phyloP scores from a whole-genome alignment of 2,113 vertebrate genomes.

The Loxodonta africana region DNA sequence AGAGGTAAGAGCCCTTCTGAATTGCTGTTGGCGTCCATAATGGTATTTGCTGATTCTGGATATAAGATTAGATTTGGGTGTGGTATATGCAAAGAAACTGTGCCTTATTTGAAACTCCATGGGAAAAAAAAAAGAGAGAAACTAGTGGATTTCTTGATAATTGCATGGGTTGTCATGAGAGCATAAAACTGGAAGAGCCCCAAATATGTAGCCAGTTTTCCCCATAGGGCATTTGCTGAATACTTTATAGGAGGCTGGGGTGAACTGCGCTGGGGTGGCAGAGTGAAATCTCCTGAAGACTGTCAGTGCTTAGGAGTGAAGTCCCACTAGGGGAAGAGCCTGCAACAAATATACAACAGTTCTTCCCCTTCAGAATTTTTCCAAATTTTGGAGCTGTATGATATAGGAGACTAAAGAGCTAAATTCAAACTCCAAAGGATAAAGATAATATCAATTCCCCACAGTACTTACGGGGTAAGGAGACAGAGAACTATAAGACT shows the following conservation, averaged over 20 bases:
- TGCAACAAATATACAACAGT: background rate
- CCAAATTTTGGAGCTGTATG: background rate
- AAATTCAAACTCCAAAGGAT: background rate
- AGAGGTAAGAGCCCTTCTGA: background rate
- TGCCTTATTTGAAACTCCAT: conserved; percentile 1
- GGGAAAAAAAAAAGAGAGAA: background rate
- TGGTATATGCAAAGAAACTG: background rate
- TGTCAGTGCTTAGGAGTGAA: background rate
- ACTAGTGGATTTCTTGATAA: background rate
- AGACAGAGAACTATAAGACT: background rate
- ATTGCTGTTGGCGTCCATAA: background rate
- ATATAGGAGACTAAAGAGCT: background rate
- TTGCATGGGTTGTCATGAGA: background rate
- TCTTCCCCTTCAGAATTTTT: background rate
- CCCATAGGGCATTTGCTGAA: background rate
- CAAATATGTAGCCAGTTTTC: background rate
- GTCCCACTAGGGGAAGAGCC: background rate
- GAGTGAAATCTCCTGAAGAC: background rate
- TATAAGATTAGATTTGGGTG: background rate
- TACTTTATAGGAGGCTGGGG: fast-evolving
- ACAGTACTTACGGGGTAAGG: background rate
- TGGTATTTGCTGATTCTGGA: background rate
- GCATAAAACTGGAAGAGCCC: background rate
- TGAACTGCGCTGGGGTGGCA: background rate
- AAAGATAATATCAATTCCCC: background rate